phyloP scores from a whole-genome alignment of 2,113 vertebrate species.

The Sorex fumeus region DNA sequence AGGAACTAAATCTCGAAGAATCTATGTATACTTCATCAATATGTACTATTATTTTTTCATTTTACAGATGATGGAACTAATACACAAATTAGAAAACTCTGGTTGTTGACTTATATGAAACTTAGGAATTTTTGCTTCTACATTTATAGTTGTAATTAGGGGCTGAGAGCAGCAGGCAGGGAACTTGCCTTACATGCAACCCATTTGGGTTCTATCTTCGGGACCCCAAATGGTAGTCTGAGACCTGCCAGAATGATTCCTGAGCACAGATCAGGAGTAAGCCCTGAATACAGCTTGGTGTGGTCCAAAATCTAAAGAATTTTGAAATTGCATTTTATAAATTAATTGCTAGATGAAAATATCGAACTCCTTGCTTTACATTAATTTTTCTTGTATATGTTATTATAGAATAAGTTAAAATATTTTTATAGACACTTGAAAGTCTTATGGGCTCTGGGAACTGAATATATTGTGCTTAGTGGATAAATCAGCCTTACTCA shows the following conservation, averaged over 20 bases:
- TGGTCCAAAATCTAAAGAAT: neutral
- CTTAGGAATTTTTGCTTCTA: neutral
- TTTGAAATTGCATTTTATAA: conserved; percentile 16
- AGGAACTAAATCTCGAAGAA: neutral
- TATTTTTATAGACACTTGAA: neutral
- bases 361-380: neutral
- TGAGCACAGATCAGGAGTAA: no score
- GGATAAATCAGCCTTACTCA: neutral
- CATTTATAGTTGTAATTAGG: neutral
- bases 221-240: no score
- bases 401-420: conserved; percentile 9
- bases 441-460: neutral
- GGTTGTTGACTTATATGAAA: neutral
- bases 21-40: neutral
- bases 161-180: no score
- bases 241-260: no score
- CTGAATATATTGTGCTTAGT: neutral
- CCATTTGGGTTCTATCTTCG: no score
- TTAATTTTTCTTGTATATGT: neutral
- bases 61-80: neutral
- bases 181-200: no score
- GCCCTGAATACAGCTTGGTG: no score
- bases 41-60: no score
- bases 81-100: neutral
- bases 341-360: neutral